Percentiles rank a stretch among this genome's conserved stretches.
Evolutionary conservation across 2,888 invertebrate species (phyloP).

Genomic region (Nebria brevicollis): DNA sequence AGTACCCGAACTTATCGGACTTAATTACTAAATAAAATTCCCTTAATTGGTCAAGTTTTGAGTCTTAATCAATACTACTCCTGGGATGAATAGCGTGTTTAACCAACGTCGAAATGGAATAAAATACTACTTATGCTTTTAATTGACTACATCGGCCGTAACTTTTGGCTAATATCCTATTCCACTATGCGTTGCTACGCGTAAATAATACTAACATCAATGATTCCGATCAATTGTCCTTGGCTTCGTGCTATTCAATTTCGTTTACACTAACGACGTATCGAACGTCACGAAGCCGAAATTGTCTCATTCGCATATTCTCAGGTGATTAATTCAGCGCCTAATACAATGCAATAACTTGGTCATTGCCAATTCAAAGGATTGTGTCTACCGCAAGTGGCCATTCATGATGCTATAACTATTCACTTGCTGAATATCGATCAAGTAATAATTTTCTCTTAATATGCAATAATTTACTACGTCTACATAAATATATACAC

Average conservation of each 20-base stretch:
- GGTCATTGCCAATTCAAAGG: constrained; percentile 4
- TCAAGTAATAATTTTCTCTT: background rate
- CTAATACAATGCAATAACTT: background rate
- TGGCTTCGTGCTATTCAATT: background rate
- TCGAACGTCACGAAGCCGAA: constrained; percentile 21
- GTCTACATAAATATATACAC: too few species aligned
- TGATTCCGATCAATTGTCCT: constrained; percentile 4
- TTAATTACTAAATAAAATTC: constrained; percentile 56
- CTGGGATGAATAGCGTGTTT: constrained; percentile 46
- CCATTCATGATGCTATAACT: background rate
- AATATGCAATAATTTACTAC: background rate
- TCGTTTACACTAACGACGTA: constrained; percentile 13
- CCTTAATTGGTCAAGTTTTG: constrained; percentile 56
- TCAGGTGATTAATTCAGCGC: constrained; percentile 10
- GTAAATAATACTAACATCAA: constrained; percentile 4
- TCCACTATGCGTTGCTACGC: background rate
- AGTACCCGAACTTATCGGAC: constrained; percentile 50
- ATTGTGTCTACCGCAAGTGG: background rate
- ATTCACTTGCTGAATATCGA: background rate
- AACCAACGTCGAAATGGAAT: constrained; percentile 18
- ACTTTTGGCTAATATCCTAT: constrained; percentile 38
- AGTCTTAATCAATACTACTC: constrained; percentile 54
- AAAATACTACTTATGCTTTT: constrained; percentile 31
- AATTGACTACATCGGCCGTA: constrained; percentile 38
- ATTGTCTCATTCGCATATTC: constrained; percentile 2